Evolutionary conservation across 2,888 invertebrate genomes (phyloP), one percentile per base, ranked within the genome.

Genomic region (Cephonodes hylas): DNA sequence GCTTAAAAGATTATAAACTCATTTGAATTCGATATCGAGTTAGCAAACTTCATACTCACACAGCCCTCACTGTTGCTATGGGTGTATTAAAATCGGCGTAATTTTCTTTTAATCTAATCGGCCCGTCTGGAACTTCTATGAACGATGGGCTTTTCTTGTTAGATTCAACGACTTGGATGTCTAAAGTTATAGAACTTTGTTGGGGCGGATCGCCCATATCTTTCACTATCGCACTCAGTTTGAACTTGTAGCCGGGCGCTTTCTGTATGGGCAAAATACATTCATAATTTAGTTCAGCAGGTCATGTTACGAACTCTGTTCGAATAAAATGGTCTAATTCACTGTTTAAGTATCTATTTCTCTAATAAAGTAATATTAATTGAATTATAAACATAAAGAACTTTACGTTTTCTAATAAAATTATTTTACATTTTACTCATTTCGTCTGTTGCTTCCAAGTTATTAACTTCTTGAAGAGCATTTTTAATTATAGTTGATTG

Each of bases 101-200:
- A 85, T 96, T 96, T 88, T 97, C 97, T 76, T 94, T 93, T 61
- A 97, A 92, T 71, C 93, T 93, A 65, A 95, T 95, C 66, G 95
- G 94, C 61, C 93, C 91, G 63, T 87, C 77, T n/a, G 94, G 93
- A 66, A 93, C 93, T 68, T 93, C 91, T 59, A 94, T 93, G 77
- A 97, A 97, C 56, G 94, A 93, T 38, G 97, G 97, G 68, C 96
- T 96, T 85, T 96, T 97, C 91, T 96, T 97, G 84, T 96, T 96
- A n/a, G 96, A 96, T 77, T 96, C 96, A 5, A 97, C 96, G 27
- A 98, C 96, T 68, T 95, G 94, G 69, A 99, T 96, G 71, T 96
- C 95, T 66, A 99, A 94, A 79, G 95, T 95, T 66, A 96, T 97
- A 60, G 94, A 93, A 68, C 95, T 95, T 75, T 94, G 94, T 75